phyloP scores from a whole-genome alignment of 37 sponge, comb jelly and placozoan species.

The Cliona cf. orientalis region DNA sequence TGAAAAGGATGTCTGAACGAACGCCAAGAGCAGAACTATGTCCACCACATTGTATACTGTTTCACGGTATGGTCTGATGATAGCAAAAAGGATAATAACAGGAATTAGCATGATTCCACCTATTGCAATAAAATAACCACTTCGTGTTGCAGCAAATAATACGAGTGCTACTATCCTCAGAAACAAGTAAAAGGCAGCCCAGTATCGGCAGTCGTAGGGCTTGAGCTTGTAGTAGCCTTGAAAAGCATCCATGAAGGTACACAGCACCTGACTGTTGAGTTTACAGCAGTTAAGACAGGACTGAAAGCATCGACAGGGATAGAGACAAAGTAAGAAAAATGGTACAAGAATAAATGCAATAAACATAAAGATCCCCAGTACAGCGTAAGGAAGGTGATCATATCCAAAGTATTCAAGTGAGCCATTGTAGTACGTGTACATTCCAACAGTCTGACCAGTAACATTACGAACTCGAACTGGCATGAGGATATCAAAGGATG shows the following conservation, averaged over 20 bases:
- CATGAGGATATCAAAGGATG: neutral
- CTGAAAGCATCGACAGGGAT: constrained; percentile 1
- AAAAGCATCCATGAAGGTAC: constrained; percentile 16
- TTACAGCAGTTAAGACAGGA: no score
- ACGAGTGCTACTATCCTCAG: neutral
- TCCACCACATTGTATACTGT: neutral
- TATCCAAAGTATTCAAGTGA: neutral
- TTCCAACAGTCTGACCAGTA: neutral
- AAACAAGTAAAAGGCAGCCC: constrained; percentile 12
- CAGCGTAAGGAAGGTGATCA: constrained; percentile 24
- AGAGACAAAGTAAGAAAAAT: constrained; percentile 10
- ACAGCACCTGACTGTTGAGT: neutral
- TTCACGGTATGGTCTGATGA: neutral
- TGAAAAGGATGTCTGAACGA: no score
- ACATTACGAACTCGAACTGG: neutral
- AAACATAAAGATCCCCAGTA: neutral
- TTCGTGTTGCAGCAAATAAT: neutral
- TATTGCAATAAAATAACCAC: neutral
- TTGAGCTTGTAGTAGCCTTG: constrained; percentile 8
- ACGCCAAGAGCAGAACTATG: neutral
- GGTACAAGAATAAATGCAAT: neutral
- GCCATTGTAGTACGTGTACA: neutral
- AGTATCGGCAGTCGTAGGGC: constrained; percentile 10
- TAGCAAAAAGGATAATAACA: neutral
- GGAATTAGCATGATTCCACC: neutral